Base-by-base conservation (phyloP, 2,797 vertebrate species). In the Taenioides sp. region DNA sequence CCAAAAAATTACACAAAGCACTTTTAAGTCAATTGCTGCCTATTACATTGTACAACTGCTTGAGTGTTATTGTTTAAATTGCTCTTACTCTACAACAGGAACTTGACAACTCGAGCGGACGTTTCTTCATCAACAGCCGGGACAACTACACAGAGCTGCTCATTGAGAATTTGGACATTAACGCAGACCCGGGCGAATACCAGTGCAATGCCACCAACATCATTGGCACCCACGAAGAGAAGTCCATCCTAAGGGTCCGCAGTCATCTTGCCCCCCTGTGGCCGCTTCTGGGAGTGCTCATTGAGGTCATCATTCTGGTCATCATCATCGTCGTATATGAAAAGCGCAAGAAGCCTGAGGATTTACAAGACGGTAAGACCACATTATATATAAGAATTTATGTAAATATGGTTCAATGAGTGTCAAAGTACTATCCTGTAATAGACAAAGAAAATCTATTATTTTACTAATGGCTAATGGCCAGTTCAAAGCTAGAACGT, bases 341-440 rank as follows among this genome's bases (percentile, higher is more conserved):
- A 94, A 99, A 99, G 91, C 95, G 96, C 86, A 99, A 99, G 97
- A 94, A 96, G 94, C 97, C 98, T 0, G 98, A 99, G 16, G 98
- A 99, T 71, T 92, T 97, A 83, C 96, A 95, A 80, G 98, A 99
- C 2, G 98, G 98, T 99, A 94, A 96, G 96, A 90, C 76, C 54
- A 47, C 55, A 20, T 10, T 65, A 14, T 40, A 23, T 25, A 1
- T 17, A 14, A 34, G 7, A 52, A 52, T 52, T 5, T 17, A n/a
- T 58, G 23, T 17, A 7, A 17, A n/a, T 59, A 27, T 59, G 12
- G 27, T 59, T 59, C 12, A 16, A 59, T 27, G n/a, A 54, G 55
- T 58, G 57, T 49, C 17, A 37, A 37, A 37, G 34, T 37, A 37
- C 34, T 49, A 0, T 49, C 47, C 17, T 49, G 3, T 2, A 12